Conservation (phyloP, 2,797 vertebrate genomes). For the Otolemur crassicaudatus region DNA sequence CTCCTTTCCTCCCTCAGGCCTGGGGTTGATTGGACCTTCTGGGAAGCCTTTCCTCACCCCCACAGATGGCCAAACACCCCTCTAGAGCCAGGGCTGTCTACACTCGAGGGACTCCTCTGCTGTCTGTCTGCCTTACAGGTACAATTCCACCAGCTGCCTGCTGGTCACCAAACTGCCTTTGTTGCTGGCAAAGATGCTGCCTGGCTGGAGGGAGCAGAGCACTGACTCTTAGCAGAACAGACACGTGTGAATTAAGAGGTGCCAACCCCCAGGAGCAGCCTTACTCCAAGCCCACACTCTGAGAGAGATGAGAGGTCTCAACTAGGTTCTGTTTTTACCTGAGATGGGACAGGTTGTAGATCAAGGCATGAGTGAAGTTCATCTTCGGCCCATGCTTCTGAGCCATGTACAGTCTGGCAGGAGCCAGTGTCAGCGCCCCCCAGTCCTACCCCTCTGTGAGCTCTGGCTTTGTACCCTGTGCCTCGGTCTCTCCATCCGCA, state of each 20-base stretch:
- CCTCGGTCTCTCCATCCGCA: not conserved
- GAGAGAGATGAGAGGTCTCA: accelerated
- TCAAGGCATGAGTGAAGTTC: accelerated
- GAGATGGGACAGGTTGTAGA: accelerated
- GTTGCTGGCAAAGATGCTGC: too few relatives aligned
- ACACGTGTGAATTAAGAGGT: accelerated
- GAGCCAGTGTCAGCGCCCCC: too few relatives aligned
- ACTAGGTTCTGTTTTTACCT: not conserved
- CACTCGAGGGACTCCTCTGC: accelerated
- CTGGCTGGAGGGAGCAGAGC: accelerated
- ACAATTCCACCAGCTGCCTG: accelerated
- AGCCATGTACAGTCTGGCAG: not conserved
- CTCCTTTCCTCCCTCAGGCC: not conserved
- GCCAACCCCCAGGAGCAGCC: accelerated
- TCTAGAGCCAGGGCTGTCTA: accelerated
- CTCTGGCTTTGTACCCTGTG: too few relatives aligned
- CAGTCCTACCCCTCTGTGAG: accelerated
- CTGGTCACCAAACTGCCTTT: accelerated
- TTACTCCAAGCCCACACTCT: not conserved
- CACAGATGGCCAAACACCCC: accelerated
- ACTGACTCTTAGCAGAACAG: not conserved
- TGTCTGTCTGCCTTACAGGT: accelerated
- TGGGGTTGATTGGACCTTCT: accelerated
- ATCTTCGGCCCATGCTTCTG: not conserved
- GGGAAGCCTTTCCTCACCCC: not conserved